Conservation (phyloP, 2,888 invertebrate genomes). For the Megamerina dolium region DNA sequence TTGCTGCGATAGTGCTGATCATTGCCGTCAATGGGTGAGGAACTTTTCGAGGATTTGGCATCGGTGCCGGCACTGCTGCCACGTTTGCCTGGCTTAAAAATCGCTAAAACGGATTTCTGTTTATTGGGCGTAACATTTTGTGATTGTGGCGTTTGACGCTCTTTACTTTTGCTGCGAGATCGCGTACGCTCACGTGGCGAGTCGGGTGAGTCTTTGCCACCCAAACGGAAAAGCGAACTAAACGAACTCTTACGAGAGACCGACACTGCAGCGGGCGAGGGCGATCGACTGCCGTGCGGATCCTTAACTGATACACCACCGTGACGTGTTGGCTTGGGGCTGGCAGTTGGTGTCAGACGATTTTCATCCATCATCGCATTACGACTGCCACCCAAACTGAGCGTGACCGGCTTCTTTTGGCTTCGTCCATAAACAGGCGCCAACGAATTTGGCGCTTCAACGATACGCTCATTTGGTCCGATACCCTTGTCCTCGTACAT, state of each 20-base stretch:
- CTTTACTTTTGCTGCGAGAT: conserved; percentile 60
- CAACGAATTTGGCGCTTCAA: conserved; percentile 37
- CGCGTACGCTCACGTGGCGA: conserved; percentile 49
- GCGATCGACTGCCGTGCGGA: conserved; percentile 51
- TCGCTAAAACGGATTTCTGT: conserved; percentile 61
- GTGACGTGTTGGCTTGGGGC: conserved; percentile 50
- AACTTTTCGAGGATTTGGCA: conserved; percentile 48
- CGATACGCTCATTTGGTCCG: conserved; percentile 44
- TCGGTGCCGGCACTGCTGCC: conserved; percentile 41
- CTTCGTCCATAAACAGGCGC: conserved; percentile 32
- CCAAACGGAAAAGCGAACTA: conserved; percentile 63
- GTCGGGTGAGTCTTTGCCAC: conserved; percentile 57
- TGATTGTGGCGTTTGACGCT: conserved; percentile 51
- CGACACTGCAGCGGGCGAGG: conserved; percentile 62
- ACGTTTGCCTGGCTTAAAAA: conserved; percentile 58
- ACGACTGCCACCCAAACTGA: conserved; percentile 53
- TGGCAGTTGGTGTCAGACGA: conserved; percentile 51
- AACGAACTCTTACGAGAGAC: conserved; percentile 75
- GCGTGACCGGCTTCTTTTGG: conserved; percentile 56
- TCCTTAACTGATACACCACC: conserved; percentile 28
- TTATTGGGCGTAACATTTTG: conserved; percentile 58
- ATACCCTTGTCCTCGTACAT: conserved; percentile 58
- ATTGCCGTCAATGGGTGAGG: conserved; percentile 43
- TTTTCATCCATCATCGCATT: conserved; percentile 44
- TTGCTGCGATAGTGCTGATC: conserved; percentile 47